Conservation (phyloP, 2,113 vertebrate genomes). For the Ciconia maguari region DNA sequence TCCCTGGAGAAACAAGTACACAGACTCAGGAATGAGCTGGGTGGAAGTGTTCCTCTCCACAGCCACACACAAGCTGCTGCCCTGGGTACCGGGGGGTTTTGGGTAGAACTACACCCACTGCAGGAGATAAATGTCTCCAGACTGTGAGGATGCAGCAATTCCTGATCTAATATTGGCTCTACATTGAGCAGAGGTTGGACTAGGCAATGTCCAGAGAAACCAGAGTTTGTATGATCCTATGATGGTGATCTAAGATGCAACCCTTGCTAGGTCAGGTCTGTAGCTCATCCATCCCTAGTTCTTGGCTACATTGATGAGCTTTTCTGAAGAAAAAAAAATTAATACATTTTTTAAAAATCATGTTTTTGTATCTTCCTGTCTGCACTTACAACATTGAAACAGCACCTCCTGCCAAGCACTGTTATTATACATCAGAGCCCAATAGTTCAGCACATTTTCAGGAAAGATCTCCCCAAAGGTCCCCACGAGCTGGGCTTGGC, state of each 20-base stretch:
- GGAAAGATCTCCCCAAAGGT: background rate
- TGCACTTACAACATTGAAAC: background rate
- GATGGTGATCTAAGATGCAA: background rate
- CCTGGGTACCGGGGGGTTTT: background rate
- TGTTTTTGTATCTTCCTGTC: slow-evolving; percentile 22
- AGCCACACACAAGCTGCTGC: background rate
- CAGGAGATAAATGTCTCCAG: background rate
- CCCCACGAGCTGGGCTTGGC: background rate
- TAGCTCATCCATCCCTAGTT: background rate
- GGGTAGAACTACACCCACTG: background rate
- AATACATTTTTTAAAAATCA: background rate
- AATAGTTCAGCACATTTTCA: background rate
- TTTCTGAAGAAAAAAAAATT: background rate
- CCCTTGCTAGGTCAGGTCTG: background rate
- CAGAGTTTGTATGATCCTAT: background rate
- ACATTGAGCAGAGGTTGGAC: background rate
- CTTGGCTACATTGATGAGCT: background rate
- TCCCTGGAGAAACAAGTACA: background rate
- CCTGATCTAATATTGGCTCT: background rate
- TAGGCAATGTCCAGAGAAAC: background rate
- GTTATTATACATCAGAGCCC: background rate
- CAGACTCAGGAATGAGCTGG: background rate
- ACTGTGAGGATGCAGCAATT: background rate
- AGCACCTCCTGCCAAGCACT: background rate
- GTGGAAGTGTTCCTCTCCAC: background rate